Evolutionary conservation across 1,140 invertebrate species (phyloP), one percentile per base, ranked within the genome.

Genomic region (Drosophila pectinifera): DNA sequence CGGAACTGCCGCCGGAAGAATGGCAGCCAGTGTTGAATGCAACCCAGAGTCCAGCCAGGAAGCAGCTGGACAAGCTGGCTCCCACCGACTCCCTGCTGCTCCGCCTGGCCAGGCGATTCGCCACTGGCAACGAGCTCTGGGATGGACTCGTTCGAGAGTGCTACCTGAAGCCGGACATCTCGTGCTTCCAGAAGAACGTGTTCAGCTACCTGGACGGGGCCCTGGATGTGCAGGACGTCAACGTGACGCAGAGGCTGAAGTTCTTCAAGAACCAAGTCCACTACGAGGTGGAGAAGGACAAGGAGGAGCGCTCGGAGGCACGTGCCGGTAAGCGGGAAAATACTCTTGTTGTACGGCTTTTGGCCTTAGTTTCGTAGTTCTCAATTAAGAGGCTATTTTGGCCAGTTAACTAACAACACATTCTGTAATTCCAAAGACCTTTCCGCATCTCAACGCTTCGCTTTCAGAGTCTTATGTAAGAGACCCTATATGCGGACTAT

Each of bases 101-200:
- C 26, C 86, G 86, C 14, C 55, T 91, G n/a, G 90, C 83, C 14
- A 62, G 73, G 7, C 80, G 78, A 5, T 94, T 94, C 63, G 92
- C 93, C 24, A 95, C 93, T 61, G 95, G 94, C 45, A 96, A 96
- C 67, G 93, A 93, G 54, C 93, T 96, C 24, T 96, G 96, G 96
- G 94, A 94, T 58, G 94, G 94, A 16, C 93, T 96, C 22, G 93
- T 96, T 38, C 94, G 94, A 49, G 94, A 96, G 74, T 97, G 96
- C 74, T 94, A 94, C 20, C 92, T 93, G 20, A 93, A 93, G 61
- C 94, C 95, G 20, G 94, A 94, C 41, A 94, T 96, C 78, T 94
- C 94, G 41, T 97, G 96, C 79, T 95, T 97, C 26, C 95, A 96
- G 78, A 96, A 95, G 70, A 96, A 95, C 78, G 94, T 96, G 5